Conservation (phyloP, 2,113 vertebrate genomes). For the Ceuthmochares aereus region DNA sequence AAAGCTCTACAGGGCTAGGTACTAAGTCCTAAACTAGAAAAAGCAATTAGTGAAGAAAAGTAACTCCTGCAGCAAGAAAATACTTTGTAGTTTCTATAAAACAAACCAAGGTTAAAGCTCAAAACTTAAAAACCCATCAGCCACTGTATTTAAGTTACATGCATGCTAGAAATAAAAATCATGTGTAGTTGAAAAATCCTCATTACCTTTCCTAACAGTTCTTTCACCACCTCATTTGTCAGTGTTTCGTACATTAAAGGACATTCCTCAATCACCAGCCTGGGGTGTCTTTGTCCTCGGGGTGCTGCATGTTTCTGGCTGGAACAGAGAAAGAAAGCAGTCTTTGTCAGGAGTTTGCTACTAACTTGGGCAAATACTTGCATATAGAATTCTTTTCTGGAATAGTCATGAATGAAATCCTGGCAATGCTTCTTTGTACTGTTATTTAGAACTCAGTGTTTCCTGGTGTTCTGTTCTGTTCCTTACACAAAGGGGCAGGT, state of each 20-base stretch:
- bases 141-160: accelerated
- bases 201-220: slow-evolving; percentile 90
- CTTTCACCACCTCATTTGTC: slow-evolving; percentile 84
- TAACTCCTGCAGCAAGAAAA: neutral
- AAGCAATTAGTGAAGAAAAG: neutral
- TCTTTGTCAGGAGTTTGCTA: slow-evolving; percentile 24
- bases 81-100: neutral
- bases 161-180: neutral
- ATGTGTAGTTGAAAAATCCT: neutral
- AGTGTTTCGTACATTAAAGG: slow-evolving; percentile 85
- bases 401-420: slow-evolving; percentile 4
- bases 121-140: neutral
- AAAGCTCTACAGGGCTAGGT: neutral
- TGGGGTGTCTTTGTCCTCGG: slow-evolving; percentile 82
- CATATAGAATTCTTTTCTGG: neutral
- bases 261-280: slow-evolving; percentile 94
- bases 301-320: slow-evolving; percentile 81
- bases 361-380: neutral
- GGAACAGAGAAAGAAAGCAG: slow-evolving; percentile 63
- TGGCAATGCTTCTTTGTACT: neutral
- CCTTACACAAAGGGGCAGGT: neutral
- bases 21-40: neutral
- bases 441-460: neutral
- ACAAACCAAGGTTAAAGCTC: neutral
- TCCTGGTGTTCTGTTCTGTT: neutral